Base-by-base conservation (phyloP, 2,113 vertebrate genomes). In the Cynoglossus semilaevis region DNA sequence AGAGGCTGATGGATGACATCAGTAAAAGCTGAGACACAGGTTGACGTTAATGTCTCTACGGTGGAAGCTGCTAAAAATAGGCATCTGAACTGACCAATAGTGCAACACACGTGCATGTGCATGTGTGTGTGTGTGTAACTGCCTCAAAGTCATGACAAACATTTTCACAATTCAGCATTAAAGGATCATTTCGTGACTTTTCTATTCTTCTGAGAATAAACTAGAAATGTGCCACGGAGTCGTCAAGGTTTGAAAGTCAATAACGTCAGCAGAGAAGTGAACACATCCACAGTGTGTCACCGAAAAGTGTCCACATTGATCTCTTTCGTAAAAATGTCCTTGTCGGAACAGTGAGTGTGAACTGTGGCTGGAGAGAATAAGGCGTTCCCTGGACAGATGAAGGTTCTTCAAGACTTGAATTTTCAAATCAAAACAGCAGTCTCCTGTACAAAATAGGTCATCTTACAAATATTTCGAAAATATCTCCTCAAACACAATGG, bases 381-480 rank as follows among this genome's bases (percentile, higher is more conserved):
- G 88, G 88, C 88, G 87, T 88, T 87, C 85, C 85, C 82, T 73
- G 85, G 77, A 87, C 83, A 77, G 85, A 86, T 78, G 77, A 67
- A 83, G 81, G 82, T 87, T 84, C 82, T 87, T 85, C 84, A 81
- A 81, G 87, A 84, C 67, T 79, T 77, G 65, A 82, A 73, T 84
- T 57, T 77, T 55, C 76, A 88, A 86, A 82, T 57, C 84, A 83
- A 83, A 83, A 82, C 71, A 87, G 79, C 60, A 71, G 75, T 81
- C 68, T 72, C 83, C 86, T 88, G 83, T 90, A 89, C 87, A 87
- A 90, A 90, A 88, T 88, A 87, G 86, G 79, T 83, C 58, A 88
- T 88, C 83, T 90, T 83, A 83, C 85, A 85, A 82, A 84, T 83
- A 88, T 86, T 90, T 85, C 62, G 73, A 90, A 88, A 88, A 90